phyloP scores from a whole-genome alignment of 2,888 invertebrate species.

The Buathra laborator region DNA sequence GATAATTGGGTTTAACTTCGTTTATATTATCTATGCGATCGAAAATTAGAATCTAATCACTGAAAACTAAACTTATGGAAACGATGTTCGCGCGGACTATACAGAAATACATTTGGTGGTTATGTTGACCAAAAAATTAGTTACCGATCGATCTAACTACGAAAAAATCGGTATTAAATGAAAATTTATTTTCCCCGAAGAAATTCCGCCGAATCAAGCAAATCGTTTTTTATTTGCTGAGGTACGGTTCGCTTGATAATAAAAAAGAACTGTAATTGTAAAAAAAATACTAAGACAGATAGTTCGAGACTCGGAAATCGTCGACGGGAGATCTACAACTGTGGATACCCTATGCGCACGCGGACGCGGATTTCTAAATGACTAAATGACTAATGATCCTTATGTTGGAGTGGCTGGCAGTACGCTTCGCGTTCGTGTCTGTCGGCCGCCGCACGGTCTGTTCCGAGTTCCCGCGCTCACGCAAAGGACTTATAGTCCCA shows the following conservation, averaged over 20 bases:
- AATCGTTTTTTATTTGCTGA: not conserved
- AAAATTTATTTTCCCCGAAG: too few relatives aligned
- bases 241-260: not conserved
- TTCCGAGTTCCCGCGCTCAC: slow-evolving; percentile 62
- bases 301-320: slow-evolving; percentile 5
- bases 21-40: not conserved
- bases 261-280: not conserved
- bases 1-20: not conserved
- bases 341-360: slow-evolving; percentile 44
- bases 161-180: too few relatives aligned
- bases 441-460: slow-evolving; percentile 47
- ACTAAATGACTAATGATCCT: slow-evolving; percentile 66
- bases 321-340: slow-evolving; percentile 13
- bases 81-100: not conserved
- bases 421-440: slow-evolving; percentile 33
- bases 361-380: slow-evolving; percentile 64
- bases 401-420: slow-evolving; percentile 34
- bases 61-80: not conserved
- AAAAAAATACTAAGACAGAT: slow-evolving; percentile 3
- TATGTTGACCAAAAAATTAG: too few relatives aligned
- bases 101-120: not conserved
- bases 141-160: too few relatives aligned
- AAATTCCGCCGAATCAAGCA: too few relatives aligned
- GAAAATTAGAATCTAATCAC: not conserved
- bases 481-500: slow-evolving; percentile 41